These are phyloP conservation scores for Sparidentex hasta DNA, from an alignment of 2,797 vertebrate species.

Conservation along the genomic window DNA sequence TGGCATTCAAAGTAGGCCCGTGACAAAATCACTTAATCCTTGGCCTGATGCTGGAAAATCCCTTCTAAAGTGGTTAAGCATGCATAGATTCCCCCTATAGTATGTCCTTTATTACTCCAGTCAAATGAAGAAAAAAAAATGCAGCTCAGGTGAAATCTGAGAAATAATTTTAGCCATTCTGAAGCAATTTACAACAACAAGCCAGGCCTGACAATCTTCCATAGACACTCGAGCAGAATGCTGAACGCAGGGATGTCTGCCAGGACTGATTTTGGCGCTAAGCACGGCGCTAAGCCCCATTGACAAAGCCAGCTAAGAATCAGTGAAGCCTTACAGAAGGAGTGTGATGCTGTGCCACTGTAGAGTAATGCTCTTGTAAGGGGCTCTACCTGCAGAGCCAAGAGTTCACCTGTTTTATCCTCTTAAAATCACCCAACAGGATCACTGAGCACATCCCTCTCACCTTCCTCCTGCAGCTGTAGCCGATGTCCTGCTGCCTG, in stretches of 20 bases:
- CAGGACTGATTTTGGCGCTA: conserved; percentile 67
- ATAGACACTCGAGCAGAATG: conserved; percentile 48
- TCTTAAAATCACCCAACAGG: conserved; percentile 67
- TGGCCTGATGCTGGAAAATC: conserved; percentile 67
- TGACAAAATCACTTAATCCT: conserved; percentile 60
- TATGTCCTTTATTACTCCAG: conserved; percentile 32
- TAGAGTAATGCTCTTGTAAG: conserved; percentile 61
- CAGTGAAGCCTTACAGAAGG: conserved; percentile 68
- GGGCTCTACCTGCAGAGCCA: conserved; percentile 68
- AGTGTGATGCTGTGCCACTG: conserved; percentile 56
- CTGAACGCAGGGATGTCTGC: conserved; percentile 59
- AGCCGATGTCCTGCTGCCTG: conserved; percentile 31
- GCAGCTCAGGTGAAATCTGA: conserved; percentile 61
- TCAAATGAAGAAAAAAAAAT: conserved; percentile 45
- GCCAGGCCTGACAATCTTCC: conserved; percentile 58
- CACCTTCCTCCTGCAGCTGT: conserved; percentile 59
- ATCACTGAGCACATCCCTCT: conserved; percentile 52
- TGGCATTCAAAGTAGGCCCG: conserved; percentile 57
- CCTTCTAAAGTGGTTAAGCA: conserved; percentile 56
- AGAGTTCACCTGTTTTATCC: conserved; percentile 62
- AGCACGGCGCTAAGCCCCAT: conserved; percentile 63
- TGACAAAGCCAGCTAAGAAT: conserved; percentile 77
- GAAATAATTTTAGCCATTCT: conserved; percentile 55
- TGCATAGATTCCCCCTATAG: conserved; percentile 39
- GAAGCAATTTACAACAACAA: conserved; percentile 65